Evolutionary conservation across 2,113 vertebrate genomes (phyloP).

Genomic region (Manacus vitellinus): DNA sequence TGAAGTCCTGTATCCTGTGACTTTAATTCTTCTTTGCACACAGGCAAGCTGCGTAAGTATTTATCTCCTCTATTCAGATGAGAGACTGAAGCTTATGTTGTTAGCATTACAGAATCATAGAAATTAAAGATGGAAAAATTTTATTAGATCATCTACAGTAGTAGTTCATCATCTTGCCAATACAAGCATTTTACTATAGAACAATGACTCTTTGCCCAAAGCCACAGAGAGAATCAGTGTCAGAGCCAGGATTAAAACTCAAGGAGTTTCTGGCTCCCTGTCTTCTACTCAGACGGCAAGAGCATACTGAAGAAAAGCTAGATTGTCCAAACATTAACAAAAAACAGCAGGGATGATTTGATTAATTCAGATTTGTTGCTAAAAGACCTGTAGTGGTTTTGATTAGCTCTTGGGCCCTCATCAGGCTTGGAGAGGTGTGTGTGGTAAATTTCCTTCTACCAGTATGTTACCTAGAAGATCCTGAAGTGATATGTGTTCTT

Average conservation of each 20-base stretch:
- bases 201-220: conserved; percentile 58
- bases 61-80: neutral
- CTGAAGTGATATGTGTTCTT: neutral
- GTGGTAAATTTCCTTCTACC: conserved; percentile 33
- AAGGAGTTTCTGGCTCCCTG: conserved; percentile 21
- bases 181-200: conserved; percentile 72
- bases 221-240: conserved; percentile 28
- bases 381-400: conserved; percentile 61
- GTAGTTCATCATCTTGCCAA: conserved; percentile 63
- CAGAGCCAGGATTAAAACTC: conserved; percentile 48
- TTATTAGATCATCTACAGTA: conserved; percentile 70
- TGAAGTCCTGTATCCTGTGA: neutral
- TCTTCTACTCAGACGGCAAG: neutral
- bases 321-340: conserved; percentile 66
- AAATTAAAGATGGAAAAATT: conserved; percentile 69
- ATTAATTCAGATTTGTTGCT: conserved; percentile 54
- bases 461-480: neutral
- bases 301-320: conserved; percentile 48
- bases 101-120: conserved; percentile 37
- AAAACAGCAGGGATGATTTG: conserved; percentile 61
- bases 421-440: conserved; percentile 17
- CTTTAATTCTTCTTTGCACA: neutral
- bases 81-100: neutral
- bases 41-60: neutral
- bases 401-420: conserved; percentile 49